Conservation (phyloP, 1,140 invertebrate genomes). For the Magallana angulata region DNA sequence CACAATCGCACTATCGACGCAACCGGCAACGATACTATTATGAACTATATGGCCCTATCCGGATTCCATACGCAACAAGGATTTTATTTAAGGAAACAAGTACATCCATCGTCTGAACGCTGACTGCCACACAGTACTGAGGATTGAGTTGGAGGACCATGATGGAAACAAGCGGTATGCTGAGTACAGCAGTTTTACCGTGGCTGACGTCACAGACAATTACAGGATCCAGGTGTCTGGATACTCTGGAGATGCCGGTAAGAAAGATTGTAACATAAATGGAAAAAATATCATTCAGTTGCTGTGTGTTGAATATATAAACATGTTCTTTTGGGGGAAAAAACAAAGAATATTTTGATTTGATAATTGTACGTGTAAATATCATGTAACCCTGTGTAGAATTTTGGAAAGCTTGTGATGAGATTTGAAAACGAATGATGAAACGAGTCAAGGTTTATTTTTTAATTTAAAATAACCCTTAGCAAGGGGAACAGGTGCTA, state of each 20-base stretch:
- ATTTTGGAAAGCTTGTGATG: no score
- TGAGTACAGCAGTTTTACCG: slow-evolving; percentile 42
- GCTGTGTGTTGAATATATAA: background rate
- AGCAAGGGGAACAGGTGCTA: no score
- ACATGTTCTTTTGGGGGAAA: background rate
- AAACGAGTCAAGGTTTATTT: no score
- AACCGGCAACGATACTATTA: no score
- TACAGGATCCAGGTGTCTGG: slow-evolving; percentile 10
- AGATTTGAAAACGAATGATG: no score
- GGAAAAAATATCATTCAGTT: background rate
- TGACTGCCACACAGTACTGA: background rate
- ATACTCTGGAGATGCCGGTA: slow-evolving; percentile 42
- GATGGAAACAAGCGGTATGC: slow-evolving; percentile 37
- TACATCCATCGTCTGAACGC: slow-evolving; percentile 20
- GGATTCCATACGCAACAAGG: no score
- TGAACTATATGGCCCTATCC: no score
- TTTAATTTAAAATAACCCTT: no score
- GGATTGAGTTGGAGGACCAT: slow-evolving; percentile 52
- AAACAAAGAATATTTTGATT: background rate
- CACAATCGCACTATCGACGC: no score
- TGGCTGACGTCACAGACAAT: slow-evolving; percentile 26
- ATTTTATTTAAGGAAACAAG: no score
- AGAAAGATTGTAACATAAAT: background rate
- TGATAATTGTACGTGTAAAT: no score
- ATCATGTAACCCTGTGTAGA: no score